phyloP scores from a whole-genome alignment of 2,888 invertebrate genomes.

The Sarcophaga caerulescens region DNA sequence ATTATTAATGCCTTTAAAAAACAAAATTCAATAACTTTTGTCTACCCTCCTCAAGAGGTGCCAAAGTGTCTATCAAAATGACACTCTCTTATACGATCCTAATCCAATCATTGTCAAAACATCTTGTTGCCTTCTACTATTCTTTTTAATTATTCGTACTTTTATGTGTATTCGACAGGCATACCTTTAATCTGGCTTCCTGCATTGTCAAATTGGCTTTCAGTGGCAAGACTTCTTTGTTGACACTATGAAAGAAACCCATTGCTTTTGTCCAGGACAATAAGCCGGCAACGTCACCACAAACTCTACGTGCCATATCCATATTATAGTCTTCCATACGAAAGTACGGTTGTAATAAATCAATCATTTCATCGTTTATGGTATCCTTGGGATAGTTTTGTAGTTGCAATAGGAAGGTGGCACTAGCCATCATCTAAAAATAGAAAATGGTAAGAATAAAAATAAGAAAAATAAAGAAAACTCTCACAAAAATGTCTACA shows the following conservation, averaged over 20 bases:
- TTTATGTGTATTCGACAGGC: neutral
- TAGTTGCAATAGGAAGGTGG: constrained; percentile 93
- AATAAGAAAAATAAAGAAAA: constrained; percentile 3
- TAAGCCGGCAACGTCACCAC: constrained; percentile 97
- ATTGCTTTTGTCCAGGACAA: constrained; percentile 98
- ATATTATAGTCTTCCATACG: constrained; percentile 98
- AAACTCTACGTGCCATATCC: constrained; percentile 97
- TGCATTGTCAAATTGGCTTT: constrained; percentile 96
- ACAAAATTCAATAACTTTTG: neutral
- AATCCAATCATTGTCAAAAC: constrained; percentile 31
- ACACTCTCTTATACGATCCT: constrained; percentile 8
- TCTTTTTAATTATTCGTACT: constrained; percentile 35
- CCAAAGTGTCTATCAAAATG: constrained; percentile 24
- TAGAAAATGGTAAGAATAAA: neutral
- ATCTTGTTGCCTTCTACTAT: constrained; percentile 7
- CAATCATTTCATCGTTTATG: constrained; percentile 98
- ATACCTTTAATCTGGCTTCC: constrained; percentile 91
- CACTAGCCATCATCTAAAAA: constrained; percentile 94
- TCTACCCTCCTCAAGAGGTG: neutral
- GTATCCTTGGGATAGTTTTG: constrained; percentile 98
- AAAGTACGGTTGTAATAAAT: constrained; percentile 94
- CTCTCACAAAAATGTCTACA: neutral
- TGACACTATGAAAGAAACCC: constrained; percentile 97
- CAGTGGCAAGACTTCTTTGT: constrained; percentile 96
- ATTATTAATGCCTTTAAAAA: too few species aligned